These are phyloP conservation scores for Bubo scandiacus DNA, from an alignment of 2,113 vertebrate genomes.

Conservation along the genomic window DNA sequence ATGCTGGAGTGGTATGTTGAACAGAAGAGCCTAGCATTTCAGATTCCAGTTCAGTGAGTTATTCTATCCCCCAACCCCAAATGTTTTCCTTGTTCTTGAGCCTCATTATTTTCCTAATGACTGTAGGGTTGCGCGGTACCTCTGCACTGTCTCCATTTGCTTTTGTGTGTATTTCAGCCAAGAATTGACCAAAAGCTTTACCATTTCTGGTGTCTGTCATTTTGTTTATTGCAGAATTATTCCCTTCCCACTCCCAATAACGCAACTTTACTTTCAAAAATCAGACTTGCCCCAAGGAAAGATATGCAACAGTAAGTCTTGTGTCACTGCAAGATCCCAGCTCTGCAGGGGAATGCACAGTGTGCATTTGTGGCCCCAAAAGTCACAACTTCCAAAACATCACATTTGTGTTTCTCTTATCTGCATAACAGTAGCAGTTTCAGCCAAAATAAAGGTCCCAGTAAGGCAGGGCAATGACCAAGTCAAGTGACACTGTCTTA, in stretches of 20 bases:
- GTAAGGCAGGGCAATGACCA: background rate
- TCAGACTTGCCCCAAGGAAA: background rate
- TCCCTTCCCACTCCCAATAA: background rate
- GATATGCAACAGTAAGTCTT: background rate
- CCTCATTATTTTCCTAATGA: background rate
- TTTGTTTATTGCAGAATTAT: background rate
- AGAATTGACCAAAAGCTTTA: background rate
- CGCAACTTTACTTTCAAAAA: background rate
- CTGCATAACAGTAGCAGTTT: background rate
- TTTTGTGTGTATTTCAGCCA: background rate
- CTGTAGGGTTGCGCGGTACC: background rate
- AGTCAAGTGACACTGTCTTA: background rate
- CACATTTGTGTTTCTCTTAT: background rate
- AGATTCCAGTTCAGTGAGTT: slow-evolving; percentile 13
- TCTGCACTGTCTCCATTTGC: background rate
- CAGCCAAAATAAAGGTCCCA: background rate
- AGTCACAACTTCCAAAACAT: background rate
- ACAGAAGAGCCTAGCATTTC: background rate
- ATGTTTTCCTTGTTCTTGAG: background rate
- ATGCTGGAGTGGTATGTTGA: background rate
- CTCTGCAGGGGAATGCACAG: background rate
- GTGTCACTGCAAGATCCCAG: background rate
- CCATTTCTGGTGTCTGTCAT: background rate
- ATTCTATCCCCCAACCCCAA: background rate
- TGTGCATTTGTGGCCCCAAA: background rate